Evolutionary conservation across 1,140 invertebrate species (phyloP).

Genomic region (Achroia grisella): DNA sequence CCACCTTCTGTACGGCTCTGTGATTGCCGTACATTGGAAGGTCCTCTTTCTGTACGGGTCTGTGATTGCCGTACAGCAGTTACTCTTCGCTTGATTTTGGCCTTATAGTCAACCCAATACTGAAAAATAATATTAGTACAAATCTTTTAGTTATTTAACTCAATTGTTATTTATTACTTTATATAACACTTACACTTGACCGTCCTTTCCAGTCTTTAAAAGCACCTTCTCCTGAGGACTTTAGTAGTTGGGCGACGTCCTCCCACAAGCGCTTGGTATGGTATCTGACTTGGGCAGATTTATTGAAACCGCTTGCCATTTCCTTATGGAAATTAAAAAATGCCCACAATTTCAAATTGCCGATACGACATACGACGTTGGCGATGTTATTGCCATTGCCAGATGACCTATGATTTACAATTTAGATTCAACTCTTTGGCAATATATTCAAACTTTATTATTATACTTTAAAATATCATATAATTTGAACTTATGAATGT

Average conservation of each 20-base stretch:
- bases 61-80: neutral
- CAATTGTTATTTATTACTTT: too few relatives aligned
- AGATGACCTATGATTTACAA: too few relatives aligned
- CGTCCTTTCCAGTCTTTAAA: neutral
- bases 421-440: too few relatives aligned
- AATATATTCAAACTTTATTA: too few relatives aligned
- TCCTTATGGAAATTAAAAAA: slow-evolving; percentile 1
- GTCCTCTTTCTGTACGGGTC: neutral
- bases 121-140: slow-evolving; percentile 1
- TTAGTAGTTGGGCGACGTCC: neutral
- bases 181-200: neutral
- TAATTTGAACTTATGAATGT: too few relatives aligned
- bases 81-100: neutral
- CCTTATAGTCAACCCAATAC: slow-evolving; percentile 1
- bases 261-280: neutral
- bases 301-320: neutral
- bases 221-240: neutral
- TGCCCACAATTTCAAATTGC: too few relatives aligned
- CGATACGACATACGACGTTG: too few relatives aligned
- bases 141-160: neutral
- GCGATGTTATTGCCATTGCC: too few relatives aligned
- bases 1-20: too few relatives aligned
- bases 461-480: too few relatives aligned
- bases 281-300: neutral
- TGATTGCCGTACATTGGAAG: neutral